These are phyloP conservation scores for Bovichtus variegatus DNA, from an alignment of 2,797 vertebrate genomes.

Conservation along the genomic window DNA sequence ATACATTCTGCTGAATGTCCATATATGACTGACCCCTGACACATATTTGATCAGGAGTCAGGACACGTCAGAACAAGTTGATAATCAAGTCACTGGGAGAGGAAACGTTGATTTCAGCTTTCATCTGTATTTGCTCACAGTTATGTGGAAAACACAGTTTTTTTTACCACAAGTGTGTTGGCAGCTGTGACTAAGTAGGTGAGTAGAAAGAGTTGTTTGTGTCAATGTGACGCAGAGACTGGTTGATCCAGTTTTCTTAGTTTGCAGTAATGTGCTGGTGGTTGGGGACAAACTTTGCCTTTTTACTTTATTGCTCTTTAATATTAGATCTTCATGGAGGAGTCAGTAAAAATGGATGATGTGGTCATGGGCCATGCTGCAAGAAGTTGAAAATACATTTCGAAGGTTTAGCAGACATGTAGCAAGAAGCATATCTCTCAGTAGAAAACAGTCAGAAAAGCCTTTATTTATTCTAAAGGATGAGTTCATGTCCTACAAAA, in stretches of 20 bases:
- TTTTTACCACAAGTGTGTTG: slow-evolving; percentile 8
- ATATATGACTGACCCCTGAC: background rate
- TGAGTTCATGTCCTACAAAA: no score
- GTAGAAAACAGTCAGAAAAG: no score
- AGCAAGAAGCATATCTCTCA: background rate
- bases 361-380: no score
- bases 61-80: slow-evolving; percentile 21
- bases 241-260: slow-evolving; percentile 25
- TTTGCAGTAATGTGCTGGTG: background rate
- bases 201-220: background rate
- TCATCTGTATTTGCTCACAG: background rate
- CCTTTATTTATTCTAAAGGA: no score
- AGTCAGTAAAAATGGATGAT: background rate
- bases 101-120: background rate
- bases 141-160: slow-evolving; percentile 34
- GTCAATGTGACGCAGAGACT: slow-evolving; percentile 5
- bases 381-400: background rate
- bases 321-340: background rate
- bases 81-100: background rate
- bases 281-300: background rate
- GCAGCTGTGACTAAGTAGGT: slow-evolving; percentile 49
- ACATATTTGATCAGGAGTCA: background rate
- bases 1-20: background rate
- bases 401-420: background rate
- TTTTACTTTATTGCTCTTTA: background rate